A percentile compares a stretch with the other conserved stretches of the same genome.
These are phyloP conservation scores for Molothrus aeneus DNA, from an alignment of 2,797 vertebrate genomes.

Conservation along the genomic window DNA sequence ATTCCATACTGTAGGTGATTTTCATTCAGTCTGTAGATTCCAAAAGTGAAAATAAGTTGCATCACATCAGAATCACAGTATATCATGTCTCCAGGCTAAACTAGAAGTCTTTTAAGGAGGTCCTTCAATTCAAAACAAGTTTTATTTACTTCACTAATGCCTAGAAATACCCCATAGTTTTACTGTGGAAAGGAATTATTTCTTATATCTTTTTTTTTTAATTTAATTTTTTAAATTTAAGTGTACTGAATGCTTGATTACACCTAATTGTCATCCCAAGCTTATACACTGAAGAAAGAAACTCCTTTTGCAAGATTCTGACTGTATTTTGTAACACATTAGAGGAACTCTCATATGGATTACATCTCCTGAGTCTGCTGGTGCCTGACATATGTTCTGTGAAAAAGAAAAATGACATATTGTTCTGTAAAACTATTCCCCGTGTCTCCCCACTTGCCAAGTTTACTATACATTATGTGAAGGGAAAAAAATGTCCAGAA, in stretches of 20 bases:
- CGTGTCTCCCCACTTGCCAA: constrained; percentile 17
- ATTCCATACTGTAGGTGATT: background rate
- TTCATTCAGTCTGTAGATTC: background rate
- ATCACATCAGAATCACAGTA: background rate
- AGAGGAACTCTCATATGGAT: constrained; percentile 35
- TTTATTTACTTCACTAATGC: background rate
- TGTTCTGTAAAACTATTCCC: constrained; percentile 42
- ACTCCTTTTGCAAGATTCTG: background rate
- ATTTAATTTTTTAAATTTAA: background rate
- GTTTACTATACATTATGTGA: background rate
- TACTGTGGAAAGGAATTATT: background rate
- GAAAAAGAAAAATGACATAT: constrained; percentile 25
- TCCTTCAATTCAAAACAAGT: background rate
- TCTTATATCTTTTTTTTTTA: background rate
- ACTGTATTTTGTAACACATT: background rate
- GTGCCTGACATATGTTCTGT: constrained; percentile 38
- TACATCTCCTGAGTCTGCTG: constrained; percentile 23
- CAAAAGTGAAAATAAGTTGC: background rate
- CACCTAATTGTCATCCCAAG: background rate
- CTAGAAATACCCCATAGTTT: background rate
- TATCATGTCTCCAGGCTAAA: background rate
- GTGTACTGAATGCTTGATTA: background rate
- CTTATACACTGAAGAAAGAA: background rate
- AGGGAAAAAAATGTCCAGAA: background rate
- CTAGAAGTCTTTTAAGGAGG: background rate